Percentiles rank a stretch among this genome's conserved stretches.
These are phyloP conservation scores for Oryctes rhinoceros DNA, from an alignment of 1,140 invertebrate genomes.

Conservation along the genomic window DNA sequence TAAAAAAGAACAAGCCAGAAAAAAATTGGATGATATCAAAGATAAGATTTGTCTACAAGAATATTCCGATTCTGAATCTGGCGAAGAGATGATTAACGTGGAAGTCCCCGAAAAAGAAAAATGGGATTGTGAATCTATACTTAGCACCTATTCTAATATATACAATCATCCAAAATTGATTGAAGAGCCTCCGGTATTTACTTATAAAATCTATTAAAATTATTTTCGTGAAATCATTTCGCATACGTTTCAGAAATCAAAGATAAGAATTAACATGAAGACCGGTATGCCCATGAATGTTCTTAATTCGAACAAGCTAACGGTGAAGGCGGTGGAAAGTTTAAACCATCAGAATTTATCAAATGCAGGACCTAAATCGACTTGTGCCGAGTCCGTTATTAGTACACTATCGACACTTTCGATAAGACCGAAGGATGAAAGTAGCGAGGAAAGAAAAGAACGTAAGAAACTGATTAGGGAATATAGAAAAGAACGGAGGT, in stretches of 20 bases:
- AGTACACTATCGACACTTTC: conserved; percentile 76
- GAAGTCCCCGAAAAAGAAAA: conserved; percentile 71
- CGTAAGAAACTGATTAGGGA: conserved; percentile 86
- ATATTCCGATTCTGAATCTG: conserved; percentile 59
- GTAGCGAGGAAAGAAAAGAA: conserved; percentile 78
- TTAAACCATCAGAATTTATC: conserved; percentile 67
- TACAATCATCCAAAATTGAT: conserved; percentile 93
- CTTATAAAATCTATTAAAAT: neutral
- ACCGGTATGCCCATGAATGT: conserved; percentile 78
- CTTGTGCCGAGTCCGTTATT: conserved; percentile 71
- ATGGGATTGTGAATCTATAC: conserved; percentile 95
- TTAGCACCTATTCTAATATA: conserved; percentile 88
- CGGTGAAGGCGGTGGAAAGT: conserved; percentile 72
- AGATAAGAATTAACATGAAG: conserved; percentile 75
- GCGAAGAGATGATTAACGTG: conserved; percentile 69
- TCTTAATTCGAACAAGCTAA: conserved; percentile 70
- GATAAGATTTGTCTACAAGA: conserved; percentile 44
- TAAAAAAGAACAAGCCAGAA: conserved; percentile 65
- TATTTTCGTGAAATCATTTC: neutral
- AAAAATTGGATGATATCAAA: conserved; percentile 67
- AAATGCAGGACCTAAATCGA: conserved; percentile 62
- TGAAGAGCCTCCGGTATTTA: conserved; percentile 66
- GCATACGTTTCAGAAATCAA: conserved; percentile 55
- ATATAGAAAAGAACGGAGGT: conserved; percentile 81
- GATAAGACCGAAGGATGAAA: conserved; percentile 83